Evolutionary conservation across 2,797 vertebrate species (phyloP).

Genomic region (Cichlasoma orientale): DNA sequence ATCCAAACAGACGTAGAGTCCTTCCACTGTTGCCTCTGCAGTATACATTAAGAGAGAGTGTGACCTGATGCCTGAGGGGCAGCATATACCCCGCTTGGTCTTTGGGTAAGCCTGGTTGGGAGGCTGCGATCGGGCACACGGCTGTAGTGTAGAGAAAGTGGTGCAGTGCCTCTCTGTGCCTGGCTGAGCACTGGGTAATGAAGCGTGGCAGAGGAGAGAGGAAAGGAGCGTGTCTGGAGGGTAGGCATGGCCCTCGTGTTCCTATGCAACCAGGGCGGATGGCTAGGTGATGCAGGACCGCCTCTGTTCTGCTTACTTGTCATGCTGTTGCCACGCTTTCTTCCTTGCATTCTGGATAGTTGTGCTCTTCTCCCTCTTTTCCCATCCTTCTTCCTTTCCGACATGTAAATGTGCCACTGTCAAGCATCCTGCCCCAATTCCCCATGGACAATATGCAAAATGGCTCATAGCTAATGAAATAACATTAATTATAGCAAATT

Average conservation of each 20-base stretch:
- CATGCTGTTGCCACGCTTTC: slow-evolving; percentile 70
- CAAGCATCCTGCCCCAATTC: slow-evolving; percentile 5
- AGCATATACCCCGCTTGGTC: slow-evolving; percentile 54
- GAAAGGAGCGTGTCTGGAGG: slow-evolving; percentile 81
- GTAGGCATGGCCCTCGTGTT: slow-evolving; percentile 79
- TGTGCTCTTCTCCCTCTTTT: slow-evolving; percentile 28
- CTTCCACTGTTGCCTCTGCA: slow-evolving; percentile 34
- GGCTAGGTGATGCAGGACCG: slow-evolving; percentile 77
- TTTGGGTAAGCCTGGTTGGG: slow-evolving; percentile 55
- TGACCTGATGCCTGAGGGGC: slow-evolving; percentile 73
- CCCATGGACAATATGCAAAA: slow-evolving; percentile 1
- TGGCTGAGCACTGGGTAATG: slow-evolving; percentile 82
- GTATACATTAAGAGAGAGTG: slow-evolving; percentile 50
- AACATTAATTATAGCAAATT: slow-evolving; percentile 13
- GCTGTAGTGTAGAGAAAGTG: slow-evolving; percentile 74
- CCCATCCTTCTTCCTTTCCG: slow-evolving; percentile 17
- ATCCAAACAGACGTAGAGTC: slow-evolving; percentile 19
- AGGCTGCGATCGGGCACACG: slow-evolving; percentile 61
- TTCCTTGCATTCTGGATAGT: slow-evolving; percentile 40
- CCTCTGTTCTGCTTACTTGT: slow-evolving; percentile 73
- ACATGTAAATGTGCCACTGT: slow-evolving; percentile 15
- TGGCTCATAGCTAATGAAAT: background rate
- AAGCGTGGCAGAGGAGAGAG: slow-evolving; percentile 79
- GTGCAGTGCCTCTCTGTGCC: slow-evolving; percentile 78
- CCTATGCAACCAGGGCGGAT: slow-evolving; percentile 78